Conservation (phyloP, 2,113 vertebrate species). For the Seriola dumerili region DNA sequence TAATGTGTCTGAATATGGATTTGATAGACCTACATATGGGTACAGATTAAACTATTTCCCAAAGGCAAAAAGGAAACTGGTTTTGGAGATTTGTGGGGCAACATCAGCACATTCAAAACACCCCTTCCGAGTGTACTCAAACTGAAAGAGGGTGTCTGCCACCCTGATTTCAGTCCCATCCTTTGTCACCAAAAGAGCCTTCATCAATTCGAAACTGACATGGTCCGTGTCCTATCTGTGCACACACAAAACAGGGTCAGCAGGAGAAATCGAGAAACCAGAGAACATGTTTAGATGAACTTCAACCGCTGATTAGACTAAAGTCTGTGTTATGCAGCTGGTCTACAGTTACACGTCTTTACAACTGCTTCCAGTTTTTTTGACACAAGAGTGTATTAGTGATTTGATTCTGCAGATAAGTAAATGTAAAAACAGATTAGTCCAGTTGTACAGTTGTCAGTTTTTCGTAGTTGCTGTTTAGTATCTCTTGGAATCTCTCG, state of each 20-base stretch:
- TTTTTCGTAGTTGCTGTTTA: neutral
- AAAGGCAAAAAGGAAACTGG: conserved; percentile 23
- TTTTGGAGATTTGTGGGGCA: conserved; percentile 33
- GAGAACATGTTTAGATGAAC: neutral
- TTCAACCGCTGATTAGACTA: neutral
- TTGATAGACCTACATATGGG: conserved; percentile 15
- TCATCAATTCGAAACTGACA: neutral
- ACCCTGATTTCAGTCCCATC: neutral
- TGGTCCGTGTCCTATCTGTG: neutral
- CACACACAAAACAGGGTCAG: neutral
- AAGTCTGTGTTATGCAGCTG: neutral
- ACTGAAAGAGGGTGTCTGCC: neutral
- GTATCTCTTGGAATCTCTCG: neutral
- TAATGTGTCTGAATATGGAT: neutral
- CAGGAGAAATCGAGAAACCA: neutral
- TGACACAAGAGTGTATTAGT: neutral
- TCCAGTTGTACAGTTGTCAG: neutral
- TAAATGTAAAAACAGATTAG: neutral
- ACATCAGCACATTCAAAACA: neutral
- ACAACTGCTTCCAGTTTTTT: neutral
- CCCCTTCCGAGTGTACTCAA: neutral
- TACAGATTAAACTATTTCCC: conserved; percentile 19
- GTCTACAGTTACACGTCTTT: neutral
- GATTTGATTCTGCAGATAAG: neutral
- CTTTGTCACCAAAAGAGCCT: neutral